Percentiles rank a stretch among this genome's conserved stretches.
These are phyloP conservation scores for Heliconius hortense DNA, from an alignment of 2,888 invertebrate species.

Conservation along the genomic window DNA sequence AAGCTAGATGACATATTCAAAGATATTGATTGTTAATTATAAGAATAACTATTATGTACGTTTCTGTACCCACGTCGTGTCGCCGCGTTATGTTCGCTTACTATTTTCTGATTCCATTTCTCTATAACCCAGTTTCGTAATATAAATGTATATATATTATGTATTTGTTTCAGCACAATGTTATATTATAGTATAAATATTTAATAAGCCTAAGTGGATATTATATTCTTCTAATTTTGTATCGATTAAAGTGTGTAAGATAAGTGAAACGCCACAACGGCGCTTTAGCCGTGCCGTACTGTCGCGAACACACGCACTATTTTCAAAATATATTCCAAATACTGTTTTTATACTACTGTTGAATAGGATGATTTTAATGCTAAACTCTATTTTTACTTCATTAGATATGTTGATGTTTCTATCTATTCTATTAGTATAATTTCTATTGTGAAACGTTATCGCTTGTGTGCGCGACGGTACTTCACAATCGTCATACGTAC, in stretches of 20 bases:
- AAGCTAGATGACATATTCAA: slow-evolving; percentile 29
- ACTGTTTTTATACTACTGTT: slow-evolving; percentile 14
- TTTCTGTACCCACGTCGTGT: slow-evolving; percentile 34
- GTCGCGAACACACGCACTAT: slow-evolving; percentile 28
- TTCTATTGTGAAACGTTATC: slow-evolving; percentile 11
- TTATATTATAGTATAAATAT: slow-evolving; percentile 61
- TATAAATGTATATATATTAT: slow-evolving; percentile 47
- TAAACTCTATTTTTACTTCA: slow-evolving; percentile 17
- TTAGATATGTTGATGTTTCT: slow-evolving; percentile 14
- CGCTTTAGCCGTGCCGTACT: slow-evolving; percentile 42
- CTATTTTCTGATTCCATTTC: slow-evolving; percentile 43
- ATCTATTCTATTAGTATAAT: slow-evolving; percentile 16
- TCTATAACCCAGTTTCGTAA: slow-evolving; percentile 52
- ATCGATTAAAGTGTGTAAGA: slow-evolving; percentile 64
- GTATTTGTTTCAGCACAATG: slow-evolving; percentile 41
- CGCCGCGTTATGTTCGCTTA: slow-evolving; percentile 42
- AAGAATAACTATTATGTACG: slow-evolving; percentile 30
- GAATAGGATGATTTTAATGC: slow-evolving; percentile 3
- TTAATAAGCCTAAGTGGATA: slow-evolving; percentile 79
- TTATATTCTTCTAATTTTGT: slow-evolving; percentile 83
- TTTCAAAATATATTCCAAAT: slow-evolving; percentile 13
- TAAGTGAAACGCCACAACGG: slow-evolving; percentile 45
- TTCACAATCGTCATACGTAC: slow-evolving; percentile 59
- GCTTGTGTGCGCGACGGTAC: slow-evolving; percentile 41
- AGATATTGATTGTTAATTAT: slow-evolving; percentile 26